A percentile compares a stretch with the other conserved stretches of the same genome.
These are phyloP conservation scores for Habrosyne pyritoides DNA, from an alignment of 2,888 invertebrate species.

Conservation along the genomic window DNA sequence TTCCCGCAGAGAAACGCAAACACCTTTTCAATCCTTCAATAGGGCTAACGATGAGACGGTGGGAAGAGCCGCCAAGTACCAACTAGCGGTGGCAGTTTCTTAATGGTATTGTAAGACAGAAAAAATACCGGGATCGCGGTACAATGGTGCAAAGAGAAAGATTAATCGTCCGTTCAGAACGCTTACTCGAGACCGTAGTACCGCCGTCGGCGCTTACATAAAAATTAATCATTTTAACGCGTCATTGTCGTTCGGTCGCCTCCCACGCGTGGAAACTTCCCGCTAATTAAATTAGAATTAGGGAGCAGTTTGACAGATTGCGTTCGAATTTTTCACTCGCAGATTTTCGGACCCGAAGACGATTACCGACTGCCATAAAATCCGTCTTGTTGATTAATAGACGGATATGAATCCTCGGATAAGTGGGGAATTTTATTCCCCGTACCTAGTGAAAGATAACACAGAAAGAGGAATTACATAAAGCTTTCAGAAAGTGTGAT, in stretches of 20 bases:
- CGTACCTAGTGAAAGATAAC: constrained; percentile 54
- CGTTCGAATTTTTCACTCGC: constrained; percentile 64
- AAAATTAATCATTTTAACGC: constrained; percentile 82
- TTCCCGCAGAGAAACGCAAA: constrained; percentile 77
- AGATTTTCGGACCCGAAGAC: constrained; percentile 46
- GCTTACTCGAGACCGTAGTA: constrained; percentile 62
- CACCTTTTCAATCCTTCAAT: constrained; percentile 83
- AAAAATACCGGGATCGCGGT: constrained; percentile 75
- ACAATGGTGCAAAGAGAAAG: constrained; percentile 80
- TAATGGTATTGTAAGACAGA: constrained; percentile 82
- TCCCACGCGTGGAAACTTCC: constrained; percentile 72
- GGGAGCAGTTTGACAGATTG: constrained; percentile 75
- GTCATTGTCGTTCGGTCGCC: constrained; percentile 73
- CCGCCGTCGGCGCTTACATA: constrained; percentile 57
- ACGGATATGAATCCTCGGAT: constrained; percentile 42
- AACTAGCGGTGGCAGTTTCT: constrained; percentile 81
- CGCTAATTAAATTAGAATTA: constrained; percentile 82
- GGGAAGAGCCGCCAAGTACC: constrained; percentile 64
- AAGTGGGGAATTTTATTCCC: constrained; percentile 50
- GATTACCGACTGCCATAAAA: constrained; percentile 65
- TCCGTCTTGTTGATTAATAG: constrained; percentile 68
- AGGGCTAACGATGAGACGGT: constrained; percentile 67
- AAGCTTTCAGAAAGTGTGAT: constrained; percentile 82
- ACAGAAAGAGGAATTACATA: constrained; percentile 74
- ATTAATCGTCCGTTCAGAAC: constrained; percentile 75